phyloP scores from a whole-genome alignment of 1,140 invertebrate species.

The Hyles euphorbiae region DNA sequence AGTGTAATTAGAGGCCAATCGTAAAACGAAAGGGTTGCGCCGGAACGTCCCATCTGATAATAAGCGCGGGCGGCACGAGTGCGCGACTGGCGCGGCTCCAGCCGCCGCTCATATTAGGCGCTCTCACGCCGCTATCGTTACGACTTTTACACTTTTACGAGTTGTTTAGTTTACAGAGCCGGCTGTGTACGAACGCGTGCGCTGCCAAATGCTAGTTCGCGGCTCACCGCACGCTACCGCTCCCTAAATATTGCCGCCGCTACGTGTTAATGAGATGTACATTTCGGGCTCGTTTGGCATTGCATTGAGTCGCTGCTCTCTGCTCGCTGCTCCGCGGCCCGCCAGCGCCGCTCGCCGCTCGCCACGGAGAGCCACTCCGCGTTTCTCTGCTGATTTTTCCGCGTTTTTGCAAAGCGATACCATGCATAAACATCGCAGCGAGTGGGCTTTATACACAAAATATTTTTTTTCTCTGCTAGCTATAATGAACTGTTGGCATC shows the following conservation, averaged over 20 bases:
- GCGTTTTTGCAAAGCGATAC: slow-evolving; percentile 14
- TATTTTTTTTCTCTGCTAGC: slow-evolving; percentile 21
- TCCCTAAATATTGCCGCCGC: slow-evolving; percentile 57
- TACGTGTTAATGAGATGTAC: slow-evolving; percentile 64
- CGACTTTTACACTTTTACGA: slow-evolving; percentile 75
- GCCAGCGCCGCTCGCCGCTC: slow-evolving; percentile 18
- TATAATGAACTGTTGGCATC: slow-evolving; percentile 49
- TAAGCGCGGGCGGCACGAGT: slow-evolving; percentile 65
- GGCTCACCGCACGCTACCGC: slow-evolving; percentile 63
- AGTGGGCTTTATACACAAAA: slow-evolving; percentile 8
- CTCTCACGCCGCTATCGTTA: slow-evolving; percentile 63
- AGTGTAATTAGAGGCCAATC: slow-evolving; percentile 69
- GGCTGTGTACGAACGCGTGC: slow-evolving; percentile 49
- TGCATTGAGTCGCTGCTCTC: slow-evolving; percentile 14
- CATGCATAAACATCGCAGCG: no score
- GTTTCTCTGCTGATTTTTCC: slow-evolving; percentile 6
- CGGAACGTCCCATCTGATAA: slow-evolving; percentile 71
- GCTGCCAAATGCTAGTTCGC: slow-evolving; percentile 71
- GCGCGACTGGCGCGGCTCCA: slow-evolving; percentile 65
- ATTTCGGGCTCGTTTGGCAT: slow-evolving; percentile 54
- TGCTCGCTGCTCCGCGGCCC: slow-evolving; percentile 5
- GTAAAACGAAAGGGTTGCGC: slow-evolving; percentile 69
- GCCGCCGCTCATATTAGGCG: slow-evolving; percentile 68
- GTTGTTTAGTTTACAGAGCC: slow-evolving; percentile 69
- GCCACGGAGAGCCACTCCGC: slow-evolving; percentile 19